phyloP scores from a whole-genome alignment of 1,140 invertebrate genomes.

The Drepana arcuata region DNA sequence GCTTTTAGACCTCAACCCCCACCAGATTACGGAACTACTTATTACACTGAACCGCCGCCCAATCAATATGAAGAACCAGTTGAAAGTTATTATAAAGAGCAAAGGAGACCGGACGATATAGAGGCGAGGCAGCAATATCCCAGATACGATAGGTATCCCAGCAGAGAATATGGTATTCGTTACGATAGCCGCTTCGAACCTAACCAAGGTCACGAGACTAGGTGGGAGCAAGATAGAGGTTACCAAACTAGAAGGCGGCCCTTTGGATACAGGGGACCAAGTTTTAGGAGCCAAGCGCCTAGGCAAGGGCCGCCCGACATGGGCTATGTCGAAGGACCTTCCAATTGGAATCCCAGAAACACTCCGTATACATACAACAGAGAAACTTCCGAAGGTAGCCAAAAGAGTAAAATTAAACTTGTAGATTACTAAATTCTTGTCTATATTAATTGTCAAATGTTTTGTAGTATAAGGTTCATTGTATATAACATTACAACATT shows the following conservation, averaged over 20 bases:
- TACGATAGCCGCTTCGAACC: constrained; percentile 7
- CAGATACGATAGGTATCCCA: constrained; percentile 19
- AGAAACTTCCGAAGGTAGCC: constrained; percentile 3
- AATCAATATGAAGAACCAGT: no score
- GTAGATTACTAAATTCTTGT: constrained; percentile 40
- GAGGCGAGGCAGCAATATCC: constrained; percentile 26
- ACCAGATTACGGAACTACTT: constrained; percentile 3
- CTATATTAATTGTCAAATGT: no score
- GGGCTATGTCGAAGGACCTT: constrained; percentile 16
- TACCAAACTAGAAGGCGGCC: constrained; percentile 21
- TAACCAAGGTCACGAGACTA: no score
- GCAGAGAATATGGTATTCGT: constrained; percentile 19
- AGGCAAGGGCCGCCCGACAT: constrained; percentile 12
- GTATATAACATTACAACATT: no score
- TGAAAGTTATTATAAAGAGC: no score
- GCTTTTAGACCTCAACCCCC: no score
- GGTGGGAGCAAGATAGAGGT: background rate
- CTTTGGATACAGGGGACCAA: constrained; percentile 19
- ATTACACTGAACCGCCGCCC: background rate
- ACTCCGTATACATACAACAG: no score
- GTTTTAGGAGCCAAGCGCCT: constrained; percentile 16
- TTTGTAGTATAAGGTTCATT: no score
- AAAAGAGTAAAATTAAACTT: constrained; percentile 43
- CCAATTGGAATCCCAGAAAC: constrained; percentile 1
- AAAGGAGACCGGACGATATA: constrained; percentile 20